Evolutionary conservation across 2,113 vertebrate genomes (phyloP).

Genomic region (Nymphicus hollandicus): DNA sequence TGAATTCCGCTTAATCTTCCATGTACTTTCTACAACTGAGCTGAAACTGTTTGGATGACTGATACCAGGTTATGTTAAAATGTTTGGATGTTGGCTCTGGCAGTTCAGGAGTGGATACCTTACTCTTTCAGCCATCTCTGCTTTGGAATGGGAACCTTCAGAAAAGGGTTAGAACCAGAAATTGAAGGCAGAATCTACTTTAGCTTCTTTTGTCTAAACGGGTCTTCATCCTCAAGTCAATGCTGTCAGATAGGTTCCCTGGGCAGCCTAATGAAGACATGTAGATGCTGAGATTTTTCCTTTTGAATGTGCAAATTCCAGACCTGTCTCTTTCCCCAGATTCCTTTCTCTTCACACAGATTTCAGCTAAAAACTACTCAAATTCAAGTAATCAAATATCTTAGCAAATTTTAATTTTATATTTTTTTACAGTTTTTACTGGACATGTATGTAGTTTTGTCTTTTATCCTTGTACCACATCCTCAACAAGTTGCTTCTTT

Average conservation of each 20-base stretch:
- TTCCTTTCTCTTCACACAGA: not conserved
- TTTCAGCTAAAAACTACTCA: not conserved
- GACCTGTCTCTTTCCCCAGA: rapidly evolving
- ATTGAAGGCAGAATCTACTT: not conserved
- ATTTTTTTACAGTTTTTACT: not conserved
- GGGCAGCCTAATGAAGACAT: not conserved
- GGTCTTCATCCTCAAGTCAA: rapidly evolving
- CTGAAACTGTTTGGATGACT: not conserved
- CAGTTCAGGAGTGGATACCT: not conserved
- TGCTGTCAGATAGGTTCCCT: not conserved
- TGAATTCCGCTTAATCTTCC: not conserved
- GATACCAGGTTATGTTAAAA: not conserved
- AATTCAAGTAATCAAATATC: not conserved
- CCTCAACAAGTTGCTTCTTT: not conserved
- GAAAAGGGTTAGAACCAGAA: not conserved
- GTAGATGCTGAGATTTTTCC: not conserved
- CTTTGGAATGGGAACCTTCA: not conserved
- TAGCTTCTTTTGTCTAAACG: not conserved
- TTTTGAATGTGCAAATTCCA: not conserved
- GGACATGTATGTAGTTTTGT: not conserved
- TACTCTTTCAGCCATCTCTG: not conserved
- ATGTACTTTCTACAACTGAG: not conserved
- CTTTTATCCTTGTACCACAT: not conserved
- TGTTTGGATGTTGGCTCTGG: not conserved
- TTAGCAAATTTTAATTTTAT: not conserved